Base-by-base conservation (phyloP, 2,113 vertebrate species). In the Potamarius usumacintae region DNA sequence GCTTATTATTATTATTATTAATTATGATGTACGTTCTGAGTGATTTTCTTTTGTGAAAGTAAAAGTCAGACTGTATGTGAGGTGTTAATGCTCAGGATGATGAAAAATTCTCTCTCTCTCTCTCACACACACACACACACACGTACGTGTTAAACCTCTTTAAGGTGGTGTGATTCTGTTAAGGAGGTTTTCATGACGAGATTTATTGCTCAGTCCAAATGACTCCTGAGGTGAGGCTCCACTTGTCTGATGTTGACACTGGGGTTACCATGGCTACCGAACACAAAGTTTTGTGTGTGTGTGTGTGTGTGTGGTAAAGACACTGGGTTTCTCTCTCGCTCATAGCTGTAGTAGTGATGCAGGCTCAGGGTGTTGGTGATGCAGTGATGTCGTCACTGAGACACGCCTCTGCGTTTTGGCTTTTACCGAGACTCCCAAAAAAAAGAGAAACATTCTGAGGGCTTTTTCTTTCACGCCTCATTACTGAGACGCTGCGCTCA, bases 211-310 rank as follows among this genome's bases (percentile, higher is more conserved):
- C 85, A 62, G 9, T 74, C 74, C 25, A 83, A 83, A 63, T 86
- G 27, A 77, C 67, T 50, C 60, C 52, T 34, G 50, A 50, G 83
- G 52, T 80, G 27, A 72, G 67, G 83, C 53, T 30, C 50, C 34
- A 72, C 81, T 84, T 63, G 48, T 81, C 84, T 81, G 88, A 52
- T 88, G 87, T 90, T 90, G 88, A 85, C 81, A 83, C 22, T n/a
- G 0, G 7, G 52, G 83, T 89, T 72, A 5, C 83, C 83, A 88
- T 88, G 85, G 62, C 58, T 60, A 63, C 77, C 48, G 57, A 82
- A 69, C 53, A 85, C 67, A 76, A 86, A 86, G 83, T 63, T 85
- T 27, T 77, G 76, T 74, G 53, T 42, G 84, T 55, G 83, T 85
- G 69, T 77, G 53, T 69, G 63, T 57, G 63, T 86, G 34, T 20